Percentiles rank a stretch among this genome's conserved stretches.
Evolutionary conservation across 2,113 vertebrate genomes (phyloP).

Genomic region (Anguilla japonica): DNA sequence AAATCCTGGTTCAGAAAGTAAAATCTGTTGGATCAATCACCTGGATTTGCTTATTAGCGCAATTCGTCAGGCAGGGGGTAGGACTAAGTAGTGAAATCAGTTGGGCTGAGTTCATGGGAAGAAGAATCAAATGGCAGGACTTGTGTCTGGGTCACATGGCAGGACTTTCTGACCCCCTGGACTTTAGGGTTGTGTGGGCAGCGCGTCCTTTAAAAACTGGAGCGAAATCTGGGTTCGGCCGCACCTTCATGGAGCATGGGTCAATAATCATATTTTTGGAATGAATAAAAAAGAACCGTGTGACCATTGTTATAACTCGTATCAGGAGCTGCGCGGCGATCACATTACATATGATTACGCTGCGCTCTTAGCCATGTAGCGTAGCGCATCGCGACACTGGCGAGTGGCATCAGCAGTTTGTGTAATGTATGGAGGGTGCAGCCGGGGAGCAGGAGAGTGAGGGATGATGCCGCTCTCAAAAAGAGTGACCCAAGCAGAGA

Average conservation of each 20-base stretch:
- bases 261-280: not conserved
- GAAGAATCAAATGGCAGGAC: no score
- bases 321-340: constrained; percentile 1
- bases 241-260: not conserved
- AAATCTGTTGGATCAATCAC: no score
- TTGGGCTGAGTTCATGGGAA: no score
- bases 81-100: no score
- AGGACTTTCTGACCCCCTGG: no score
- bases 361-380: constrained; percentile 8
- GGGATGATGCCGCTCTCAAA: constrained; percentile 25
- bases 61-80: no score
- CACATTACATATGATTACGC: constrained; percentile 20
- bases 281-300: not conserved
- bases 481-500: constrained; percentile 31
- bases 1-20: no score
- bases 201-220: not conserved
- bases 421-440: constrained; percentile 31
- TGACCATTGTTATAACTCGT: not conserved
- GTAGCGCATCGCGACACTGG: constrained; percentile 10
- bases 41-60: no score
- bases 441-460: constrained; percentile 26
- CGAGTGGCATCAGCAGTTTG: constrained; percentile 13
- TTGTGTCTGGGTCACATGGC: no score
- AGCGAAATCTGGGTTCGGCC: not conserved
- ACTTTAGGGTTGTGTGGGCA: not conserved